Percentiles rank a stretch among this genome's conserved stretches.
Evolutionary conservation across 2,888 invertebrate species (phyloP).

Genomic region (Mimumesa dahlbomi): DNA sequence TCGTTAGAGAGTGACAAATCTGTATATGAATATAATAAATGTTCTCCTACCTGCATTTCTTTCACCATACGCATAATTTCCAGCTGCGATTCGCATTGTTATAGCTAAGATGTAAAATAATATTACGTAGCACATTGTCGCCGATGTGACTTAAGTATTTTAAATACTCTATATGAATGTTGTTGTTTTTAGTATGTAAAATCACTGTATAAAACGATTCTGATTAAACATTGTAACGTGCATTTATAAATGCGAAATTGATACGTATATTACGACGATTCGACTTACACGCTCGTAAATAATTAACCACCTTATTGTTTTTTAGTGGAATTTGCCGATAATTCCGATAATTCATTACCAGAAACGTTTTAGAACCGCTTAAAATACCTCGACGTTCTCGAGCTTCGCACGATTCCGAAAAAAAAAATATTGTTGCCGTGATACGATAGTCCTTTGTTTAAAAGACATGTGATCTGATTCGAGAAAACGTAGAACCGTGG

Average conservation of each 20-base stretch:
- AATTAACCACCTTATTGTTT: too few relatives aligned
- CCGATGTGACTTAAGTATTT: slow-evolving; percentile 17
- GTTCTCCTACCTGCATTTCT: neutral
- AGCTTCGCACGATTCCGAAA: neutral
- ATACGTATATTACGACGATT: too few relatives aligned
- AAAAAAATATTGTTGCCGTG: slow-evolving; percentile 56
- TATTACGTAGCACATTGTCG: neutral
- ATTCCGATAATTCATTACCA: too few relatives aligned
- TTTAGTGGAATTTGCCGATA: too few relatives aligned
- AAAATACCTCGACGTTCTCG: slow-evolving; percentile 9
- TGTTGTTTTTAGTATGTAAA: slow-evolving; percentile 11
- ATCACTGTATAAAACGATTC: slow-evolving; percentile 39
- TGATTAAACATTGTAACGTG: slow-evolving; percentile 24
- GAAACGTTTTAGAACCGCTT: neutral
- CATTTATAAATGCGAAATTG: neutral
- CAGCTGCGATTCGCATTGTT: neutral
- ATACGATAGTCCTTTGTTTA: slow-evolving; percentile 59
- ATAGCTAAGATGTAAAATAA: slow-evolving; percentile 1
- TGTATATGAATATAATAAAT: slow-evolving; percentile 16
- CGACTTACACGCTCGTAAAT: too few relatives aligned
- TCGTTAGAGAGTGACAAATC: slow-evolving; percentile 3
- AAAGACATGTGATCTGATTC: slow-evolving; percentile 29
- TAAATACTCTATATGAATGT: slow-evolving; percentile 8
- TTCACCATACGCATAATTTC: neutral
- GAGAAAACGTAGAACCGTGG: slow-evolving; percentile 17